Conservation (phyloP, 1,140 invertebrate species). For the Glossosoma conforme region DNA sequence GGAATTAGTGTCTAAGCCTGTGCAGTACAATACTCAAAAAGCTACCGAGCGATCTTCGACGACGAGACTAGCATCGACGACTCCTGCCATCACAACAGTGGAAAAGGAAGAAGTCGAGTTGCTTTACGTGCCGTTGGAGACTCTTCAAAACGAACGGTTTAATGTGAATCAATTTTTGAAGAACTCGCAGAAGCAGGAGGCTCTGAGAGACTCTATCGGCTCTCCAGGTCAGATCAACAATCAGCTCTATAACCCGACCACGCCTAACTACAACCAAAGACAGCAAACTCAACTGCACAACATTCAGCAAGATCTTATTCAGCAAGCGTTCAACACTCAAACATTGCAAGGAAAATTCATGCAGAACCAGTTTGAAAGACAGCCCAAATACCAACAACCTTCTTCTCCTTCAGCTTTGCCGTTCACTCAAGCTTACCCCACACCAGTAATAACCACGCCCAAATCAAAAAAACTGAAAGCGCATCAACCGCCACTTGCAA, state of each 20-base stretch:
- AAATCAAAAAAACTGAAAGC: slow-evolving; percentile 58
- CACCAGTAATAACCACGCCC: slow-evolving; percentile 44
- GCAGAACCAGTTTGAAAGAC: slow-evolving; percentile 22
- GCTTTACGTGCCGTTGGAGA: slow-evolving; percentile 74
- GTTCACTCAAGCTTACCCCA: slow-evolving; percentile 43
- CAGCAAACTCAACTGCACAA: slow-evolving; percentile 28
- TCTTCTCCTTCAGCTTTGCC: slow-evolving; percentile 38
- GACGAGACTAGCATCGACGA: slow-evolving; percentile 22
- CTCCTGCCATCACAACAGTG: slow-evolving; percentile 24
- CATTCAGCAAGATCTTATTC: slow-evolving; percentile 28
- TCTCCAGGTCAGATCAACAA: slow-evolving; percentile 29
- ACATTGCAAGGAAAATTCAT: slow-evolving; percentile 25
- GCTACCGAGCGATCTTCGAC: slow-evolving; percentile 32
- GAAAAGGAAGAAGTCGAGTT: slow-evolving; percentile 68
- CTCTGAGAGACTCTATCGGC: slow-evolving; percentile 37
- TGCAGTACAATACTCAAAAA: slow-evolving; percentile 24
- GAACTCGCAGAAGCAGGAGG: slow-evolving; percentile 34
- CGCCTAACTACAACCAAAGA: slow-evolving; percentile 23
- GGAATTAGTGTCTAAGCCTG: slow-evolving; percentile 29
- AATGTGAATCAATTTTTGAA: slow-evolving; percentile 42
- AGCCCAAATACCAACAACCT: slow-evolving; percentile 33
- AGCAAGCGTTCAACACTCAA: slow-evolving; percentile 29
- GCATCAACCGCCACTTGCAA: slow-evolving; percentile 75
- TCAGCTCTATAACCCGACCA: slow-evolving; percentile 32
- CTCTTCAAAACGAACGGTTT: slow-evolving; percentile 57